A percentile compares a stretch with the other conserved stretches of the same genome.
These are phyloP conservation scores for Synaphobranchus kaupii DNA, from an alignment of 2,797 vertebrate genomes.

Conservation along the genomic window DNA sequence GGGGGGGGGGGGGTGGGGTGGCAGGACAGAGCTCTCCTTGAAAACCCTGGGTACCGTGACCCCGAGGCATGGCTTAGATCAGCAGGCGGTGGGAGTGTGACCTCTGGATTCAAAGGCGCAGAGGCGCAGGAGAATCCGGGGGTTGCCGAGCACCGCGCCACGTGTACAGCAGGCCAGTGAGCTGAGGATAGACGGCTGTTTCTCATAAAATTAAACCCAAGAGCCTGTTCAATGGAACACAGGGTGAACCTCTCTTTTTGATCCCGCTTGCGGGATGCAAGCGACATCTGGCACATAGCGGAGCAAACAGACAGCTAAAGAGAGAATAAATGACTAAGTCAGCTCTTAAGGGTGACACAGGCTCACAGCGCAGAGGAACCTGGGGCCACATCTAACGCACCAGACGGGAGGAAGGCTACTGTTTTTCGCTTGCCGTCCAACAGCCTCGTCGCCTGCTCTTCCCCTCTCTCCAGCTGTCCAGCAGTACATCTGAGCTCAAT, in stretches of 20 bases:
- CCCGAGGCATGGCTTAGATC: conserved; percentile 1
- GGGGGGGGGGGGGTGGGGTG: conserved; percentile 12
- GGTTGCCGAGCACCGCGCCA: conserved; percentile 43
- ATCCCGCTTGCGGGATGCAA: not conserved
- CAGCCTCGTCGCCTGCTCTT: not conserved
- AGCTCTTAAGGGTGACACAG: not conserved
- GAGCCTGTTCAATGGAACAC: conserved; percentile 8
- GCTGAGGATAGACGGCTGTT: conserved; percentile 33
- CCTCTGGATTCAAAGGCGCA: conserved; percentile 10
- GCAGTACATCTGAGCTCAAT: not conserved
- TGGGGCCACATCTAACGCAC: not conserved
- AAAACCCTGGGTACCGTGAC: conserved; percentile 6
- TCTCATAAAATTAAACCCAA: conserved; percentile 39
- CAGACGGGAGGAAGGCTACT: not conserved
- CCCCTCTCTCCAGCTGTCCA: not conserved
- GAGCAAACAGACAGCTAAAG: not conserved
- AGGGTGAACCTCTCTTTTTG: not conserved
- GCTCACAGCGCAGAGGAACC: not conserved
- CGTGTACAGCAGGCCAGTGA: conserved; percentile 41
- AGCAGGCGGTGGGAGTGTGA: not conserved
- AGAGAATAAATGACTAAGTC: not conserved
- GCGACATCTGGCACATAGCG: not conserved
- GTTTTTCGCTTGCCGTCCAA: not conserved
- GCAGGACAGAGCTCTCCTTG: conserved; percentile 32
- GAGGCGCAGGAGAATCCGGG: conserved; percentile 38